Base-by-base conservation (phyloP, 2,888 invertebrate genomes). In the Pristionchus maxplancki region DNA sequence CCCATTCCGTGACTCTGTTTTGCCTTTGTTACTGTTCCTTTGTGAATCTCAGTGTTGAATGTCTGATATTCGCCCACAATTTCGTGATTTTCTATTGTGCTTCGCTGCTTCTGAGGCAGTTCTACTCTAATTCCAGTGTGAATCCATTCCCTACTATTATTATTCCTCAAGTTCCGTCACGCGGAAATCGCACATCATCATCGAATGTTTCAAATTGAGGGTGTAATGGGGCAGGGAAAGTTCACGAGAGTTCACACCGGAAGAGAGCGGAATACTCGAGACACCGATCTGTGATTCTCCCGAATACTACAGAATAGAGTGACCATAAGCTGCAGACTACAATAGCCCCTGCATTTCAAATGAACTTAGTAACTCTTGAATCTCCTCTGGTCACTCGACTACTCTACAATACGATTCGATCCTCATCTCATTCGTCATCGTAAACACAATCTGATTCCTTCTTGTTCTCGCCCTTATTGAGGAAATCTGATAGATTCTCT, bases 201-300 rank as follows among this genome's bases (percentile, higher is more conserved):
- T 71, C 71, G 34, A 58, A n/a, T n/a, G 71, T 37, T 71, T 71
- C 37, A 71, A 71, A 71, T 71, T 71, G 71, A 71, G 71, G 71
- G 71, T 71, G 71, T 71, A 71, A 71, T 71, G 37, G 71, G 71
- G 20, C 71, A 37, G 13, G 13, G 37, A 71, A 71, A 71, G 71
- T 71, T 71, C 71, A 37, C 31, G 64, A 64, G 64, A 64, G 64
- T 31, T 64, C 64, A 71, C 11, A 37, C 71, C 37, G 71, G 71
- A 71, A 71, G 31, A 15, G 64, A 64, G 31, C 64, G 64, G 64
- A 71, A 71, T 13, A 31, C n/a, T 11, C 31, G 37, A 71, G 71
- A 9, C 3, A 6, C 64, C 20, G 71, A 71, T 40, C 37, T 71
- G 37, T 37, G 71, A 20, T 24, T 34, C 24, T 5, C 8, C 37